phyloP scores from a whole-genome alignment of 2,888 invertebrate genomes.

The Dexiosoma caninum region DNA sequence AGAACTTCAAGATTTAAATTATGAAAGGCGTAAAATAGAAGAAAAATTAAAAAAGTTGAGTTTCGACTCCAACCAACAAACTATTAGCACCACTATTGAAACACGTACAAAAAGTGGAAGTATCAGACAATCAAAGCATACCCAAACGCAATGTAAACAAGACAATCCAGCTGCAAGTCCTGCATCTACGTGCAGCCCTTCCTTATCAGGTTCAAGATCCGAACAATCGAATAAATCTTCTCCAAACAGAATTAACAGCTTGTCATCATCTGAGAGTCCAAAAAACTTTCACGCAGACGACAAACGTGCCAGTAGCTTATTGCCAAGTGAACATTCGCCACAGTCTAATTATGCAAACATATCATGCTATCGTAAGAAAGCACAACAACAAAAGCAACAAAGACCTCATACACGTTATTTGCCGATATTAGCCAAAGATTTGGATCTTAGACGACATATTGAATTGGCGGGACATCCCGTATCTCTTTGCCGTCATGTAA shows the following conservation, averaged over 20 bases:
- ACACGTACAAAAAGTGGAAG: neutral
- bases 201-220: constrained; percentile 74
- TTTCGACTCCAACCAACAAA: neutral
- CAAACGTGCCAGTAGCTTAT: constrained; percentile 71
- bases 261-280: constrained; percentile 49
- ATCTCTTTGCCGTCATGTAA: constrained; percentile 91
- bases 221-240: constrained; percentile 72
- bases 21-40: constrained; percentile 88
- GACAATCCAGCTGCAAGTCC: constrained; percentile 78
- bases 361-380: constrained; percentile 71
- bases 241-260: constrained; percentile 50
- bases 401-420: constrained; percentile 96
- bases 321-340: constrained; percentile 74
- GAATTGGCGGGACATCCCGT: constrained; percentile 96
- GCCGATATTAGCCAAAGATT: constrained; percentile 91
- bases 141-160: constrained; percentile 74
- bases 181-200: constrained; percentile 60
- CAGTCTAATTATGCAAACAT: constrained; percentile 66
- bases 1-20: constrained; percentile 91
- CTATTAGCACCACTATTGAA: neutral
- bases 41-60: constrained; percentile 82
- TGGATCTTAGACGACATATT: constrained; percentile 93
- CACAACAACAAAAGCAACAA: constrained; percentile 79
- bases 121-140: neutral
- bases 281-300: constrained; percentile 41